Evolutionary conservation across 2,113 vertebrate species (phyloP), one percentile per base, ranked within the genome.

Genomic region (Ariopsis seemanni): DNA sequence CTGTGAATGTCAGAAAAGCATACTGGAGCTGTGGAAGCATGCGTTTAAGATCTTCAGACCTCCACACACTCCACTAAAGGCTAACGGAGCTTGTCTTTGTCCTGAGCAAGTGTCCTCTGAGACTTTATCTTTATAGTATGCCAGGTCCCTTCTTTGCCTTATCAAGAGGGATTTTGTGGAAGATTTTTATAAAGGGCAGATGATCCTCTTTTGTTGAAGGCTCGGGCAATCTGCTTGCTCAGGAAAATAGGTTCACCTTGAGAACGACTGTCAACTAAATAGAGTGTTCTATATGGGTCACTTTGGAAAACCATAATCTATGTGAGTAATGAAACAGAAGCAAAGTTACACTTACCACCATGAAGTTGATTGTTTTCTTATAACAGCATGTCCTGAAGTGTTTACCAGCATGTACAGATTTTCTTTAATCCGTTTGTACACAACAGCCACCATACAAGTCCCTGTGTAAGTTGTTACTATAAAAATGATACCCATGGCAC

Each of bases 1-100:
- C 87, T 85, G 83, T 85, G 75, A 85, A 88, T 80, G 87, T 85
- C 87, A 81, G 17, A 71, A 72, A 48, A 83, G 67, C 62, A 14
- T 30, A 30, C 30, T 30, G 30, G 27, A 2, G 20, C 4, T 7
- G 17, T 7, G 53, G 63, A 62, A 63, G 65, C n/a, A 4, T 20
- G 42, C 53, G 12, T n/a, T 14, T 67, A 81, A 82, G 77, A 63
- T 79, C 55, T 81, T 72, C 79, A n/a, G 42, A 83, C 60, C 58
- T 52, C 55, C 55, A 14, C 30, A 80, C 75, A 72, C 55, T 85
- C 12, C 15, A 88, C 63, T 63, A 81, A 88, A 69, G 65, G 75
- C 83, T 88, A 84, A 81, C 65, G 48, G 63, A 82, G 57, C 53
- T 42, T 80, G 53, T 50, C 6, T 79, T 80, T 88, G 60, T 52